phyloP scores from a whole-genome alignment of 2,113 vertebrate genomes.

The Myiagra hebetior region DNA sequence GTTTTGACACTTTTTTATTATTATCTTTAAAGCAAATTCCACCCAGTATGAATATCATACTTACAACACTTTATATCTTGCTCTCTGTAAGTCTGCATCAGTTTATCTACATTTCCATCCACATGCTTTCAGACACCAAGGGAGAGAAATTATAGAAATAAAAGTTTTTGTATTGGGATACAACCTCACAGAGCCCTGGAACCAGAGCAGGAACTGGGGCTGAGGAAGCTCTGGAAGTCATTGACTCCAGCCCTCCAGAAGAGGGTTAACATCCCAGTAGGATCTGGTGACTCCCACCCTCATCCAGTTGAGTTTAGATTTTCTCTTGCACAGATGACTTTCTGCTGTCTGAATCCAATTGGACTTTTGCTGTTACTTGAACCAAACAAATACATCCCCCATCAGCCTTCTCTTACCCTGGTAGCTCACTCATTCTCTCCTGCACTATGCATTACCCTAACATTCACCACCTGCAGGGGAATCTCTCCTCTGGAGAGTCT shows the following conservation, averaged over 20 bases:
- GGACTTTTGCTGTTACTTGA: background rate
- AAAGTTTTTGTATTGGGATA: background rate
- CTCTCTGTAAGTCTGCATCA: background rate
- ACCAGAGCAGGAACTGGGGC: fast-evolving
- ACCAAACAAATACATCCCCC: background rate
- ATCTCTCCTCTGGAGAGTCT: background rate
- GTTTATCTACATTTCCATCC: background rate
- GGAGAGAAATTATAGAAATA: background rate
- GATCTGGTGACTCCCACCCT: background rate
- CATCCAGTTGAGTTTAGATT: background rate
- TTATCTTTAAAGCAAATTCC: background rate
- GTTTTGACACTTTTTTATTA: background rate
- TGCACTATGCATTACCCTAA: background rate
- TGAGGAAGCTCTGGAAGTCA: background rate
- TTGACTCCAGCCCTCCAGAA: fast-evolving
- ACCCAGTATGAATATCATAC: background rate
- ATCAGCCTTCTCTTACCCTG: background rate
- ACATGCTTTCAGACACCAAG: background rate
- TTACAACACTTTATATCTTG: background rate
- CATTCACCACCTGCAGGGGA: background rate
- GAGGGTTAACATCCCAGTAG: background rate
- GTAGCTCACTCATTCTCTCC: background rate
- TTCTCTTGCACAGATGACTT: background rate
- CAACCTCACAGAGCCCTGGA: background rate
- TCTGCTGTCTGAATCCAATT: background rate